phyloP scores from a whole-genome alignment of 2,797 vertebrate genomes.

The Rhinophrynus dorsalis region DNA sequence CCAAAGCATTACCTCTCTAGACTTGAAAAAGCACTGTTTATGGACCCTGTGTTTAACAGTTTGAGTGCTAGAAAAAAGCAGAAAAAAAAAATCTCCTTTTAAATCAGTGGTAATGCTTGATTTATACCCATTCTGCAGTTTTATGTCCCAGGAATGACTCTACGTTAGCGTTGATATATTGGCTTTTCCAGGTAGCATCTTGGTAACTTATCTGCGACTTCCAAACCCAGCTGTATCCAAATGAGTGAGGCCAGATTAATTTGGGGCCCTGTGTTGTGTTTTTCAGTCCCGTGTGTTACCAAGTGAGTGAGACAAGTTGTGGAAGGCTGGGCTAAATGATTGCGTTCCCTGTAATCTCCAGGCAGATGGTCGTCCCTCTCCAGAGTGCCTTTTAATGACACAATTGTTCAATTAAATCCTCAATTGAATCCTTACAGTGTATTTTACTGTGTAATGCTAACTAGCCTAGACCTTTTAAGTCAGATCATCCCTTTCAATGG shows the following conservation, averaged over 20 bases:
- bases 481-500: conserved; percentile 8
- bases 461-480: conserved; percentile 1
- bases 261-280: neutral
- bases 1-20: too few relatives aligned
- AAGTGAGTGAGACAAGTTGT: neutral
- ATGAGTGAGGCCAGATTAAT: neutral
- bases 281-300: neutral
- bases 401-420: neutral
- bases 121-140: too few relatives aligned
- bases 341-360: conserved; percentile 13
- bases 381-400: conserved; percentile 13
- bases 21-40: too few relatives aligned
- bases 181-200: too few relatives aligned
- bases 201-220: too few relatives aligned
- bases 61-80: too few relatives aligned
- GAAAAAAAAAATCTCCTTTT: too few relatives aligned
- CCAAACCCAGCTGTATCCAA: conserved; percentile 42
- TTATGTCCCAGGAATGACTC: too few relatives aligned
- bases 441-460: conserved; percentile 1
- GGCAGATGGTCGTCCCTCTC: conserved; percentile 21
- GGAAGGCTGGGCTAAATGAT: neutral
- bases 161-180: too few relatives aligned
- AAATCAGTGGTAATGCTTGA: too few relatives aligned
- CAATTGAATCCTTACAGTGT: neutral
- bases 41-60: too few relatives aligned